Percentiles rank a stretch among this genome's conserved stretches.
Conservation (phyloP, 2,888 invertebrate genomes). For the Empis stercorea region DNA sequence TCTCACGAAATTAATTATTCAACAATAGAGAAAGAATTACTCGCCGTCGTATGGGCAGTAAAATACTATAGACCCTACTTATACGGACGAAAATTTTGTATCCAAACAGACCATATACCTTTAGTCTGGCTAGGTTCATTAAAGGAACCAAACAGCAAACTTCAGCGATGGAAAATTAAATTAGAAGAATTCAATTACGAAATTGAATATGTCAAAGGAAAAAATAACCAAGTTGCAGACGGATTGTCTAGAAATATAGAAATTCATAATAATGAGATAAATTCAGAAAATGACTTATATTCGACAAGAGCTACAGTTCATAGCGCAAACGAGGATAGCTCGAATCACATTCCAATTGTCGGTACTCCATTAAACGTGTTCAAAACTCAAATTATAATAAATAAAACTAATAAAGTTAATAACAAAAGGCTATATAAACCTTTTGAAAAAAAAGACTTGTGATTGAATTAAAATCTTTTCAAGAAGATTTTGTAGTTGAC, state of each 20-base stretch:
- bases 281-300: background rate
- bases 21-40: slow-evolving; percentile 2
- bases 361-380: slow-evolving; percentile 3
- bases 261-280: background rate
- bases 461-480: slow-evolving; percentile 6
- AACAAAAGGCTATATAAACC: slow-evolving; percentile 1
- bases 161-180: no score
- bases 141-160: background rate
- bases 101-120: background rate
- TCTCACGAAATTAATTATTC: slow-evolving; percentile 4
- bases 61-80: slow-evolving; percentile 4
- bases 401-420: background rate
- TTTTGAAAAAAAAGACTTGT: slow-evolving; percentile 5
- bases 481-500: slow-evolving; percentile 1
- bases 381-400: slow-evolving; percentile 9
- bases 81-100: slow-evolving; percentile 1
- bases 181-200: no score
- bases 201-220: background rate
- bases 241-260: background rate
- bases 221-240: background rate
- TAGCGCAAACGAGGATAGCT: slow-evolving; percentile 3
- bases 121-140: background rate
- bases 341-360: slow-evolving; percentile 2
- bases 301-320: slow-evolving; percentile 5
- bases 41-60: no score